A percentile compares a stretch with the other conserved stretches of the same genome.
Conservation (phyloP, 1,140 invertebrate species). For the Drosophila repletoides region DNA sequence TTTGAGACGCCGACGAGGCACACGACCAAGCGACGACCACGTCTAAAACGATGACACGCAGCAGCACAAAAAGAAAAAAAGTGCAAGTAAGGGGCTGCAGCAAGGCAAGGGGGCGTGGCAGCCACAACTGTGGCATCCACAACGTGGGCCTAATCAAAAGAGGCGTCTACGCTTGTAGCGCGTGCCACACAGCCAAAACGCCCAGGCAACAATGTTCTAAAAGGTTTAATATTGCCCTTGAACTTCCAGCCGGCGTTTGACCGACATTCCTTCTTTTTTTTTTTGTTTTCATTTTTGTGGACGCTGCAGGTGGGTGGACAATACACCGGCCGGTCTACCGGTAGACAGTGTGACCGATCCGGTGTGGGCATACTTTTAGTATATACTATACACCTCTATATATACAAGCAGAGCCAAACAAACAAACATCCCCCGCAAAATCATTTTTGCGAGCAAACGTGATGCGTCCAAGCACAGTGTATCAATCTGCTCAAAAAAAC, state of each 20-base stretch:
- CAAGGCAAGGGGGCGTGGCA: not conserved
- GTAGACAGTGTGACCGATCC: not conserved
- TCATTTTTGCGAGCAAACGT: constrained; percentile 66
- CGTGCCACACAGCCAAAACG: constrained; percentile 5
- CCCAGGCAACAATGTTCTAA: constrained; percentile 15
- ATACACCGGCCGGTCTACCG: constrained; percentile 6
- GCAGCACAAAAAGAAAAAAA: too few species aligned
- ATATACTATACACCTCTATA: too few species aligned
- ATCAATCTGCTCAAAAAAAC: too few species aligned
- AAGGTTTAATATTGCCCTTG: constrained; percentile 56
- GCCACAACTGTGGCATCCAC: too few species aligned
- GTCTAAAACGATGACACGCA: constrained; percentile 44
- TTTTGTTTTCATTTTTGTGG: too few species aligned
- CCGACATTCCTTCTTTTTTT: too few species aligned
- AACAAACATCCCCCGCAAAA: constrained; percentile 65
- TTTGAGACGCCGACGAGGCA: constrained; percentile 69
- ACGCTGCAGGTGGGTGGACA: constrained; percentile 57
- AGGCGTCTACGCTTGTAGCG: constrained; percentile 51
- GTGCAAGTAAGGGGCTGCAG: constrained; percentile 53
- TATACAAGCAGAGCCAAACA: constrained; percentile 32
- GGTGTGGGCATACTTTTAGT: constrained; percentile 43
- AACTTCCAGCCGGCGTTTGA: constrained; percentile 54
- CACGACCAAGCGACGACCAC: constrained; percentile 68
- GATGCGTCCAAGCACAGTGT: too few species aligned
- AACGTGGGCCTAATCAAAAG: constrained; percentile 8